Evolutionary conservation across 2,113 vertebrate species (phyloP), one percentile per base, ranked within the genome.

Genomic region (Noturus placidus): DNA sequence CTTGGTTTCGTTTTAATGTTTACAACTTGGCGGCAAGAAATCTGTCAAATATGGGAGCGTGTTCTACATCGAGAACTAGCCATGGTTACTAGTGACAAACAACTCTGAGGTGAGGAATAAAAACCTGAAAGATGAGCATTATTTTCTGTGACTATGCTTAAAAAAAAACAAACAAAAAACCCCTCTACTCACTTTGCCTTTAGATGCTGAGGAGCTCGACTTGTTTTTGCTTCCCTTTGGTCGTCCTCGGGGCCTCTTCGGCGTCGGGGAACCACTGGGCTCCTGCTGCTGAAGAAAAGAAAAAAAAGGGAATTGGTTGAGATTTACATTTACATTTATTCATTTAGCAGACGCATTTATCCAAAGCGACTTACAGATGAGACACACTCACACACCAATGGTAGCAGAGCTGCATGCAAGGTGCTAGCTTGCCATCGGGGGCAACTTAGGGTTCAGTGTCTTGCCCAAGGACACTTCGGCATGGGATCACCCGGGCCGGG

Each of bases 161-260:
- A 30, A 30, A 1, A 42, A 2, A 35, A 4, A 77, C 50, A 42
- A 42, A 42, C 5, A 42, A 42, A 42, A 42, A 42, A 42, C 38
- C 2, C 5, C 5, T n/a, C 42, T 7, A 87, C 88, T 96, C 91
- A 98, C 98, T 95, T 98, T 97, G 93, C 93, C 95, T 95, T 98
- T 97, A 6, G 93, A 1, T 46, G 93, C 63, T 1, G 95, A n/a
- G 50, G 82, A 63, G 82, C 85, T 79, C 11, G 90, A 86, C 95
- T 99, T 99, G 94, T 98, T 99, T 94, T 97, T 99, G 95, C 97
- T 99, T 90, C 97, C 98, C 96, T 97, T 98, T 0, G 97, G 98
- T 91, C 98, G 95, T 90, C 97, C 97, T 82, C 97, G 96, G 91
- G 97, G 95, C 95, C 97, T 97, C 96, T 99, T 99, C 78, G 97